These are phyloP conservation scores for Brachionus paranguensis DNA, from an alignment of 1,140 invertebrate species.

Conservation along the genomic window DNA sequence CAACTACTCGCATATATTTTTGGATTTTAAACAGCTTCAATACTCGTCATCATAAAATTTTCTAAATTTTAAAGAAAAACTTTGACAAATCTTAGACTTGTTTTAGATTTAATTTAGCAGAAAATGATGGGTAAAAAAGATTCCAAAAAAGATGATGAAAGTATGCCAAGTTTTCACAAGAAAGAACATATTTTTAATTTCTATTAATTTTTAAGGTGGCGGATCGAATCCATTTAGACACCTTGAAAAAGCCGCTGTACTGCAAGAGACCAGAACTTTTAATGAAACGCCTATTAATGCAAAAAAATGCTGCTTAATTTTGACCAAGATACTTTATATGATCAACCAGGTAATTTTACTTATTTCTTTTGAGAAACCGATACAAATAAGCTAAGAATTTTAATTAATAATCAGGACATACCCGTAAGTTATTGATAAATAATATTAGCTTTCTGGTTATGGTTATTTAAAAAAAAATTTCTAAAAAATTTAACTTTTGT, in stretches of 20 bases:
- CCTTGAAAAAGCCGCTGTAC: conserved; percentile 27
- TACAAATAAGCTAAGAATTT: neutral
- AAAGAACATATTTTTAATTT: neutral
- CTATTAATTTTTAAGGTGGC: neutral
- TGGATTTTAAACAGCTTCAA: neutral
- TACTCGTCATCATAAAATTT: neutral
- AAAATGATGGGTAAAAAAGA: conserved; percentile 35
- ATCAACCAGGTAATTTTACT: conserved; percentile 67
- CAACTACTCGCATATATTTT: neutral
- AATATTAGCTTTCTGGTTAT: neutral
- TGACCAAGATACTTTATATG: conserved; percentile 91
- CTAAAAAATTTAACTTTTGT: conserved; percentile 21
- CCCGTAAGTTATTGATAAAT: neutral
- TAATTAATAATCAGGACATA: neutral
- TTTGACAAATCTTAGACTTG: neutral
- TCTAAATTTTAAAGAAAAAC: too few relatives aligned
- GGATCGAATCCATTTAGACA: conserved; percentile 23
- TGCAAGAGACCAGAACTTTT: conserved; percentile 65
- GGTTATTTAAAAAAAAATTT: neutral
- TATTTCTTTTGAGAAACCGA: neutral
- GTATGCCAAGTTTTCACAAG: neutral
- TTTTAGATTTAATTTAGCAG: neutral
- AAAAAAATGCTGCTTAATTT: conserved; percentile 86
- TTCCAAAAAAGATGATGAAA: conserved; percentile 29
- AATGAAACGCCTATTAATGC: conserved; percentile 95